These are phyloP conservation scores for Esox masquinongy DNA, from an alignment of 2,797 vertebrate genomes.

Conservation along the genomic window DNA sequence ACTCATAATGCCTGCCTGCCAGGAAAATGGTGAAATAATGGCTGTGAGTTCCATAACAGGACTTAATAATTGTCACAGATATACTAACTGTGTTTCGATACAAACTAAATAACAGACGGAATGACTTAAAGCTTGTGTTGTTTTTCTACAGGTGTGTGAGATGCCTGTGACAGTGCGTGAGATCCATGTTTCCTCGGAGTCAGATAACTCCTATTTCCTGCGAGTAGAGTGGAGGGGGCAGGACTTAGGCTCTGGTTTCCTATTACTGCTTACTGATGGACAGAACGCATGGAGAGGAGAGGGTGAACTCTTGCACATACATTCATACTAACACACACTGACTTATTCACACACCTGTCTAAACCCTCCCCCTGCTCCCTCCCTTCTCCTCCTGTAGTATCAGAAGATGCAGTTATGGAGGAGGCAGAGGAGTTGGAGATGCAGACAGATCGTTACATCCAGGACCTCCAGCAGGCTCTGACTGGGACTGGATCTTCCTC, in stretches of 20 bases:
- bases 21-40: constrained; percentile 32
- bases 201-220: constrained; percentile 79
- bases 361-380: neutral
- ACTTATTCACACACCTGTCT: neutral
- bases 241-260: constrained; percentile 81
- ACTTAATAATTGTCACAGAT: neutral
- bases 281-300: constrained; percentile 84
- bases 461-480: constrained; percentile 83
- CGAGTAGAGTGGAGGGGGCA: constrained; percentile 79
- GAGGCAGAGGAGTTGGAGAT: constrained; percentile 92
- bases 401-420: constrained; percentile 71
- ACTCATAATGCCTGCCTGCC: constrained; percentile 11
- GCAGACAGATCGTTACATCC: constrained; percentile 80
- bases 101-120: neutral
- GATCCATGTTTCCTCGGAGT: constrained; percentile 76
- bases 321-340: constrained; percentile 1
- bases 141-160: constrained; percentile 25
- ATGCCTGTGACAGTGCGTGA: constrained; percentile 81
- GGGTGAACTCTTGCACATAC: constrained; percentile 70
- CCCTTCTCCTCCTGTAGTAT: constrained; percentile 65
- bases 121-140: neutral
- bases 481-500: constrained; percentile 49
- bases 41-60: constrained; percentile 15
- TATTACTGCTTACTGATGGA: constrained; percentile 82
- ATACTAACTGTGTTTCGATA: neutral